These are phyloP conservation scores for Emberiza fucata DNA, from an alignment of 2,113 vertebrate species.

Conservation along the genomic window DNA sequence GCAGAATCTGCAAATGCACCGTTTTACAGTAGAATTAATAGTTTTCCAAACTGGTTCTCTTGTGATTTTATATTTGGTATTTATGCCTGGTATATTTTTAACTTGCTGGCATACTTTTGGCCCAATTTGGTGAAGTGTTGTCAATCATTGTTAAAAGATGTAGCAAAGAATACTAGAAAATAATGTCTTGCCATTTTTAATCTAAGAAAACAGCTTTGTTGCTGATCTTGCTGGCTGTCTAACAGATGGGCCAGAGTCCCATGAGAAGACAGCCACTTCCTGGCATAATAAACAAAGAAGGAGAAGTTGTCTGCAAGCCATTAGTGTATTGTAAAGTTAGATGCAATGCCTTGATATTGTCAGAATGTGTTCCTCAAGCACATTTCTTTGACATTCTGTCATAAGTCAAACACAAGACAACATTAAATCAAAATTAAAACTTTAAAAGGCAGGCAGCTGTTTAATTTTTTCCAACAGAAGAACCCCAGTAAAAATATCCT, in stretches of 20 bases:
- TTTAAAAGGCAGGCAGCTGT: not conserved
- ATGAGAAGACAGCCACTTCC: constrained; percentile 58
- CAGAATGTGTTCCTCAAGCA: constrained; percentile 23
- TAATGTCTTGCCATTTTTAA: constrained; percentile 11
- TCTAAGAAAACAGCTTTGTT: constrained; percentile 31
- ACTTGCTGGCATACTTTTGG: not conserved
- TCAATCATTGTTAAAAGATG: not conserved
- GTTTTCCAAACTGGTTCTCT: not conserved
- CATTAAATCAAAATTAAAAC: constrained; percentile 44
- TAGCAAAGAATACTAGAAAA: constrained; percentile 13
- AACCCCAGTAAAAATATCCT: not conserved
- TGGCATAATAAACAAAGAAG: constrained; percentile 58
- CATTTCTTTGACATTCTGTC: constrained; percentile 53
- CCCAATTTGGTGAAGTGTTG: not conserved
- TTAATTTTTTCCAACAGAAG: not conserved
- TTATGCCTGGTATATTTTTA: not conserved
- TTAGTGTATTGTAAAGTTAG: constrained; percentile 56
- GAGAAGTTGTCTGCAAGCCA: constrained; percentile 58
- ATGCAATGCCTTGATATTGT: constrained; percentile 46
- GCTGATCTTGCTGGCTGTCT: constrained; percentile 40
- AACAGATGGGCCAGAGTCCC: constrained; percentile 55
- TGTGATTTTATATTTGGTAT: not conserved
- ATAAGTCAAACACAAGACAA: constrained; percentile 42
- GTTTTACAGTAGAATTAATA: not conserved
- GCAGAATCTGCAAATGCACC: not conserved